Percentiles rank a stretch among this genome's conserved stretches.
Conservation (phyloP, 1,140 invertebrate species). For the Philaenus spumarius region DNA sequence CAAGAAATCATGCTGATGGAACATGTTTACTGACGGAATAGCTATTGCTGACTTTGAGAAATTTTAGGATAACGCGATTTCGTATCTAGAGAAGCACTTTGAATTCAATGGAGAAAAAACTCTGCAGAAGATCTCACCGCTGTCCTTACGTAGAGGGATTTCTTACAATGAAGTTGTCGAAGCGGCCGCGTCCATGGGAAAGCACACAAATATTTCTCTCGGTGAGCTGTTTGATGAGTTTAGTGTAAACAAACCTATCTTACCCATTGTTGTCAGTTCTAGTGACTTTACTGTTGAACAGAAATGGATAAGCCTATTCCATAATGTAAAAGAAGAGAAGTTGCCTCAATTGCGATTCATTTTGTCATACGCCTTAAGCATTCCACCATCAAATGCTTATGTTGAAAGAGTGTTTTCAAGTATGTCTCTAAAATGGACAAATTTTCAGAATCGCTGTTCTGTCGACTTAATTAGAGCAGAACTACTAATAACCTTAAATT, state of each 20-base stretch:
- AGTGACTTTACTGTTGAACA: no score
- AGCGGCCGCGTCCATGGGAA: constrained; percentile 3
- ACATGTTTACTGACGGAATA: not conserved
- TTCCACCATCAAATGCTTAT: no score
- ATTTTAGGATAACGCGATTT: constrained; percentile 7
- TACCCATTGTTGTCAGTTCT: no score
- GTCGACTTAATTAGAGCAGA: no score
- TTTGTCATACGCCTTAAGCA: constrained; percentile 5
- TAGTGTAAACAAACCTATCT: constrained; percentile 1
- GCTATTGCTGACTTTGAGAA: constrained; percentile 4
- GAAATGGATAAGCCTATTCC: no score
- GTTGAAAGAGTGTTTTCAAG: no score
- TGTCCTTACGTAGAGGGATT: not conserved
- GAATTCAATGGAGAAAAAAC: not conserved
- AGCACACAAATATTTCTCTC: not conserved
- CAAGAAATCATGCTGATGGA: constrained; percentile 2
- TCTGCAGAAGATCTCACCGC: no score
- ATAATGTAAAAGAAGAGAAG: no score
- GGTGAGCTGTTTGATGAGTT: no score
- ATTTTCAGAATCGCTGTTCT: constrained; percentile 6
- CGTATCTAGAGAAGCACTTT: no score
- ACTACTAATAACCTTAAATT: no score
- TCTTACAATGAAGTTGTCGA: not conserved
- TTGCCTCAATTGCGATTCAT: not conserved
- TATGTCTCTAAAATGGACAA: constrained; percentile 6